These are phyloP conservation scores for Gastracanthus pulcherrimus DNA, from an alignment of 2,888 invertebrate species.

Conservation along the genomic window DNA sequence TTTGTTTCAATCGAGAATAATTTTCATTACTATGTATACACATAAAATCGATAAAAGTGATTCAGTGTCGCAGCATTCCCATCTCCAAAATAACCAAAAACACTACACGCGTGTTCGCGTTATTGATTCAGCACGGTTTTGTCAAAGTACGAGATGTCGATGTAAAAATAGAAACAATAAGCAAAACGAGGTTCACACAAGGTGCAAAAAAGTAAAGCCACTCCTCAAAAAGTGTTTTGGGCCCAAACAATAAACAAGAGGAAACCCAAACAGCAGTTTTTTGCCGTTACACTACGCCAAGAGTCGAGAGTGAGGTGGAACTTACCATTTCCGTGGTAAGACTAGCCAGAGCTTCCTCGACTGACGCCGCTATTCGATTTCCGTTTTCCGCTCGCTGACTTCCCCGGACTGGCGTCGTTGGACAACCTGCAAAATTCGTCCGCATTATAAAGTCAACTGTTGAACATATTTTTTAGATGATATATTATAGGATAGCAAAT, in stretches of 20 bases:
- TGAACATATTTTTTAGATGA: neutral
- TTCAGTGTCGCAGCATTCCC: constrained; percentile 3
- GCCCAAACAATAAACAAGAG: neutral
- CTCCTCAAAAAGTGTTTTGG: constrained; percentile 1
- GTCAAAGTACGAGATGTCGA: neutral
- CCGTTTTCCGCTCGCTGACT: constrained; percentile 69
- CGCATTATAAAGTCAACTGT: neutral
- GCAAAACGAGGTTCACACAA: constrained; percentile 34
- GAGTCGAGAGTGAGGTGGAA: constrained; percentile 62
- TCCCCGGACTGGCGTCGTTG: constrained; percentile 80
- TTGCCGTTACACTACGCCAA: neutral
- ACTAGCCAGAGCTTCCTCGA: constrained; percentile 87
- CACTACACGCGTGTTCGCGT: neutral
- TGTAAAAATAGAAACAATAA: neutral
- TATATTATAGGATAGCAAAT: constrained; percentile 1
- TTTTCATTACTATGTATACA: neutral
- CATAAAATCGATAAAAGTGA: neutral
- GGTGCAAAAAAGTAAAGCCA: constrained; percentile 34
- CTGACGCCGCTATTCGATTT: constrained; percentile 78
- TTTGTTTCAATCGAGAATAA: neutral
- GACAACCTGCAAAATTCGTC: constrained; percentile 79
- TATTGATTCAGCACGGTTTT: neutral
- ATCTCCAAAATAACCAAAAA: neutral
- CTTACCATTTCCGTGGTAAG: constrained; percentile 92
- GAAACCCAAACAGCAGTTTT: neutral